phyloP scores from a whole-genome alignment of 1,140 invertebrate genomes.

The Sitophilus oryzae region DNA sequence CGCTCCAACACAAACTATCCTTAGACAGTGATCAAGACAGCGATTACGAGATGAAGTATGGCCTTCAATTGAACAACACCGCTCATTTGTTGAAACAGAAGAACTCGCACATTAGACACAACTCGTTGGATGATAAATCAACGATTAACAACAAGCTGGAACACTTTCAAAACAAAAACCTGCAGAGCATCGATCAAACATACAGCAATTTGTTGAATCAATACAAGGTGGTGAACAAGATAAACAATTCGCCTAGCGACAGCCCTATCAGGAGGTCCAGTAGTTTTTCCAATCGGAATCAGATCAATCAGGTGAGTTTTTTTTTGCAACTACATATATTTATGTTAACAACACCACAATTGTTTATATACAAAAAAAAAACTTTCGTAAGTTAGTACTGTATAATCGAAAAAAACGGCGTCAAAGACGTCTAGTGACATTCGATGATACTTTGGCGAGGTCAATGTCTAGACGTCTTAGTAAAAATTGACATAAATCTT shows the following conservation, averaged over 20 bases:
- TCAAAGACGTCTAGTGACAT: too few relatives aligned
- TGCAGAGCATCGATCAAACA: slow-evolving; percentile 44
- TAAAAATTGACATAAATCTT: too few relatives aligned
- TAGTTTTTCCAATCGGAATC: slow-evolving; percentile 42
- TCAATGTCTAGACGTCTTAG: too few relatives aligned
- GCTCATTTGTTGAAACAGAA: slow-evolving; percentile 40
- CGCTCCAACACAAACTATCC: slow-evolving; percentile 52
- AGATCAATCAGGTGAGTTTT: slow-evolving; percentile 33
- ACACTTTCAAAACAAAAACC: slow-evolving; percentile 43
- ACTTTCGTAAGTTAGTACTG: too few relatives aligned
- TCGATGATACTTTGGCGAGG: too few relatives aligned
- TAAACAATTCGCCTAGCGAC: slow-evolving; percentile 43
- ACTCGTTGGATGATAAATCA: slow-evolving; percentile 46
- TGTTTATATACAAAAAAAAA: too few relatives aligned
- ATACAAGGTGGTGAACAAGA: slow-evolving; percentile 40
- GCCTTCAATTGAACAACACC: slow-evolving; percentile 39
- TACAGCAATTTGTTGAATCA: slow-evolving; percentile 41
- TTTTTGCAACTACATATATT: too few relatives aligned
- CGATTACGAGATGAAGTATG: slow-evolving; percentile 36
- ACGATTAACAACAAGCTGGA: slow-evolving; percentile 43
- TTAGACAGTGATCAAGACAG: slow-evolving; percentile 41
- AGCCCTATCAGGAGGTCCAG: slow-evolving; percentile 41
- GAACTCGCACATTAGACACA: slow-evolving; percentile 45
- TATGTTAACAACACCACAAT: too few relatives aligned
- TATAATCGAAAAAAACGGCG: too few relatives aligned